Evolutionary conservation across 2,888 invertebrate genomes (phyloP).

Genomic region (Lasius fuliginosus): DNA sequence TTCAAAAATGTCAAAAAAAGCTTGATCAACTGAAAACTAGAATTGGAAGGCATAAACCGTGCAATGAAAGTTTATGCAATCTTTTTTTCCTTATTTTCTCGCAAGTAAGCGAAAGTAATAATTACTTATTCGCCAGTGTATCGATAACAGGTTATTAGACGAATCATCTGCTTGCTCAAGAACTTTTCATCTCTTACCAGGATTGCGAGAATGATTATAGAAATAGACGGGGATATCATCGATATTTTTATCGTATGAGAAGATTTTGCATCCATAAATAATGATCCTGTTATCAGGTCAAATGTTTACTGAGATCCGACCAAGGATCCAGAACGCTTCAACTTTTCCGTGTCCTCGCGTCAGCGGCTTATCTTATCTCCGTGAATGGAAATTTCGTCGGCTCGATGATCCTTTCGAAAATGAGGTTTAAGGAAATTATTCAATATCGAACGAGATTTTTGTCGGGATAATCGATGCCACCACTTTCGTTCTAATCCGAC

Average conservation of each 20-base stretch:
- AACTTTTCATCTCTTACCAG: slow-evolving; percentile 32
- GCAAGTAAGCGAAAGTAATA: slow-evolving; percentile 57
- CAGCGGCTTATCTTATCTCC: slow-evolving; percentile 31
- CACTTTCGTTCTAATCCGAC: slow-evolving; percentile 38
- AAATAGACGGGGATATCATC: slow-evolving; percentile 1
- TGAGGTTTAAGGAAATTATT: slow-evolving; percentile 53
- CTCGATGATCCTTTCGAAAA: slow-evolving; percentile 41
- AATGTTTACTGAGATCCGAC: slow-evolving; percentile 29
- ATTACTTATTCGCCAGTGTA: slow-evolving; percentile 53
- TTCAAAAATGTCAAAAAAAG: background rate
- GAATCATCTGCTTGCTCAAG: slow-evolving; percentile 31
- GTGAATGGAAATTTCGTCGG: slow-evolving; percentile 44
- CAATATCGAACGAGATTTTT: slow-evolving; percentile 30
- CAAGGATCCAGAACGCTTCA: slow-evolving; percentile 23
- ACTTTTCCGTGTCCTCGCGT: slow-evolving; percentile 31
- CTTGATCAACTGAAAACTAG: slow-evolving; percentile 4
- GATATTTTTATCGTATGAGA: slow-evolving; percentile 3
- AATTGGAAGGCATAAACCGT: slow-evolving; percentile 33
- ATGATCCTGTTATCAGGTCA: slow-evolving; percentile 28
- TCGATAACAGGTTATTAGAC: slow-evolving; percentile 50
- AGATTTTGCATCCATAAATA: slow-evolving; percentile 21
- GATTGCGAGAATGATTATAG: slow-evolving; percentile 14
- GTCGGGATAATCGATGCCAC: slow-evolving; percentile 53
- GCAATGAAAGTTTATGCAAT: slow-evolving; percentile 27
- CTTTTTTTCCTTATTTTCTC: slow-evolving; percentile 19